These are phyloP conservation scores for Ceratitis capitata DNA, from an alignment of 1,140 invertebrate genomes.

Conservation along the genomic window DNA sequence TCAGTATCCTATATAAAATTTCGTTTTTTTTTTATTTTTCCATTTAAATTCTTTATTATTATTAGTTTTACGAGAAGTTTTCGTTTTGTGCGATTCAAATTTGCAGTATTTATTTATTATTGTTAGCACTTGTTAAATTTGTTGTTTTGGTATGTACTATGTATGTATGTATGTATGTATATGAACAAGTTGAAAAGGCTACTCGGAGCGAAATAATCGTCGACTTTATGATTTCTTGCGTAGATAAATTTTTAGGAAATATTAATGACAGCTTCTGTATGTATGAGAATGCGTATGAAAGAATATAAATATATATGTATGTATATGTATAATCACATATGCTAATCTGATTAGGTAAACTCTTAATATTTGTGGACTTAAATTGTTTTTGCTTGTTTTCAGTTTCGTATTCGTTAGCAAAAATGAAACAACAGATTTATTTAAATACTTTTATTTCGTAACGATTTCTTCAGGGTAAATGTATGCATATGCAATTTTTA, in stretches of 20 bases:
- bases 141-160: too few species aligned
- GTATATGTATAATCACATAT: not conserved
- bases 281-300: not conserved
- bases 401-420: not conserved
- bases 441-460: slow-evolving; percentile 24
- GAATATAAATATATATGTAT: not conserved
- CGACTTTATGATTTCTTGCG: not conserved
- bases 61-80: slow-evolving; percentile 12
- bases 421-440: slow-evolving; percentile 32
- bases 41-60: slow-evolving; percentile 19
- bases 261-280: too few species aligned
- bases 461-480: not conserved
- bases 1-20: not conserved
- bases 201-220: not conserved
- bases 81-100: slow-evolving; percentile 5
- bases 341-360: not conserved
- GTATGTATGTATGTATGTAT: too few species aligned
- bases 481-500: too few species aligned
- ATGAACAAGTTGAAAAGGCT: not conserved
- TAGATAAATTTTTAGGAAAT: not conserved
- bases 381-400: too few species aligned
- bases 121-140: not conserved
- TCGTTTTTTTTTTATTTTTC: not conserved
- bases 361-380: not conserved
- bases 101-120: not conserved